A percentile compares a stretch with the other conserved stretches of the same genome.
phyloP scores from a whole-genome alignment of 2,888 invertebrate genomes.

The Tachina lurida region DNA sequence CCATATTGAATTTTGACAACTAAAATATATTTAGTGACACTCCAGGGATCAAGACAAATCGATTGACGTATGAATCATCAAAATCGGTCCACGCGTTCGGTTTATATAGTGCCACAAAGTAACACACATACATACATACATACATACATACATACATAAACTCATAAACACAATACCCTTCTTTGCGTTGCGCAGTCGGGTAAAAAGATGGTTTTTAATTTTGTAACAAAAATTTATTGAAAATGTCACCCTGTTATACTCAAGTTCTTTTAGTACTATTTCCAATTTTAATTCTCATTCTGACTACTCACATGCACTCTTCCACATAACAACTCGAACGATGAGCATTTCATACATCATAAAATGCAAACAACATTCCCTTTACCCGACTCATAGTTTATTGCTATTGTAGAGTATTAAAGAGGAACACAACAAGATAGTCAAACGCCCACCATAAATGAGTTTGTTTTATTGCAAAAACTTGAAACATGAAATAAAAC shows the following conservation, averaged over 20 bases:
- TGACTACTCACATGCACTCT: background rate
- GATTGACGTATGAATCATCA: too few relatives aligned
- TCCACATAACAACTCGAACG: slow-evolving; percentile 21
- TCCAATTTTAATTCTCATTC: background rate
- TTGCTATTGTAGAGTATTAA: slow-evolving; percentile 27
- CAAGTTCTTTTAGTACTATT: background rate
- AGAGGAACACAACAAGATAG: slow-evolving; percentile 49
- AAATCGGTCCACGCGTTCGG: too few relatives aligned
- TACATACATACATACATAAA: too few relatives aligned
- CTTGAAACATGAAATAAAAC: slow-evolving; percentile 44
- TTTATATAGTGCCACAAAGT: too few relatives aligned
- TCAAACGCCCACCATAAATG: slow-evolving; percentile 69
- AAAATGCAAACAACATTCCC: slow-evolving; percentile 11
- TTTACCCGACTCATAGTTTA: slow-evolving; percentile 42
- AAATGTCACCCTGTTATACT: background rate
- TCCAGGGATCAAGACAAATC: too few relatives aligned
- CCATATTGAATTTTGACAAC: too few relatives aligned
- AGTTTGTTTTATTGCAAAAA: slow-evolving; percentile 68
- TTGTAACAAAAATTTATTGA: too few relatives aligned
- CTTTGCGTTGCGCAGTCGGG: too few relatives aligned
- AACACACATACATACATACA: too few relatives aligned
- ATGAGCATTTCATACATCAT: slow-evolving; percentile 38
- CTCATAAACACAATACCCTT: too few relatives aligned
- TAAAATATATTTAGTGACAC: too few relatives aligned
- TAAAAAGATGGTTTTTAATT: too few relatives aligned